Evolutionary conservation across 2,888 invertebrate genomes (phyloP), one percentile per base, ranked within the genome.

Genomic region (Pachymerium ferrugineum): DNA sequence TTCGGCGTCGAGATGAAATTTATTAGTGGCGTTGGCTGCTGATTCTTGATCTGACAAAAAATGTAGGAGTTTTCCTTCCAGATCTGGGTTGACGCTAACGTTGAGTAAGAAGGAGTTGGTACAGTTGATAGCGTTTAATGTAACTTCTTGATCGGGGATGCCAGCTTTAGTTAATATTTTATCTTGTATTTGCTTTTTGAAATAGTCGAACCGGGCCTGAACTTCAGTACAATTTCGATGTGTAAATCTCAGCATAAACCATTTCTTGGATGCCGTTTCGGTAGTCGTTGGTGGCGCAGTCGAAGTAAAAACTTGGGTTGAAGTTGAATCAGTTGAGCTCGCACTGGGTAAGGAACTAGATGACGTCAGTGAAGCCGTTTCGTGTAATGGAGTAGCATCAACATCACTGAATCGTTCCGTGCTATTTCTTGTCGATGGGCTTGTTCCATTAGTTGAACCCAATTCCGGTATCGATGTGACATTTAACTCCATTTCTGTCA

Each of bases 171-270:
- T n/a, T 1, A 54, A 3, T 4, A 72, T 29, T 30, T 54, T 42
- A 2, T 54, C 30, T 19, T 29, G 72, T 10, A 72, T 30, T 28
- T 72, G 30, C n/a, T 72, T 54, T n/a, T 72, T 47, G 29, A 74
- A 70, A 6, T 70, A 25, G 28, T 38, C 47, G 70, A 38, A 38
- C 5, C 25, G n/a, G 1, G 16, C 25, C 29, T 38, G 10, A 16
- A 30, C 67, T 28, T 69, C 35, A 3, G 72, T 72, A 62, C 75
- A 75, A 29, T 75, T 75, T 31, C 75, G 72, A n/a, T n/a, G n/a
- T 14, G 38, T 70, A 10, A 75, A 47, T 10, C 54, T 33, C 22
- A 75, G 42, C 22, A 75, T 47, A 47, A 72, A 75, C 75, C 75
- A 75, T n/a, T 30, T 69, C n/a, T 31, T 25, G 3, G 62, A 1